Conservation (phyloP, 2,113 vertebrate genomes). For the Cavia aperea region DNA sequence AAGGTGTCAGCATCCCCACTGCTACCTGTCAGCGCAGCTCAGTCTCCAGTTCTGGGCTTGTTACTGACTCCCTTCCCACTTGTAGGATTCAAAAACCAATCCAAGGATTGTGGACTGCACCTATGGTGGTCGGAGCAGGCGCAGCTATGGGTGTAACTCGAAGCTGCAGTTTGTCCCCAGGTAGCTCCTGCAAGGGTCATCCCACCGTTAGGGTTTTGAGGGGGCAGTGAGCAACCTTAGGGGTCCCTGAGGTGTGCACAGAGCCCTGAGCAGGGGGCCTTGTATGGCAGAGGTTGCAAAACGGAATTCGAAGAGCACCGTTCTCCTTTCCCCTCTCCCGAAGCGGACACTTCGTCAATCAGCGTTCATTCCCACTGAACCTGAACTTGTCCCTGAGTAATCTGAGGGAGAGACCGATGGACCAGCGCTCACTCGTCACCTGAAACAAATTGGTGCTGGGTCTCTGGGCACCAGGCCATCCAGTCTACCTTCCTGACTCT, state of each 20-base stretch:
- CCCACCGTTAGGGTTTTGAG: not conserved
- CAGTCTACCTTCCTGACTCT: not conserved
- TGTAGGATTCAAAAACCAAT: not conserved
- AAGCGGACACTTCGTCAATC: conserved; percentile 7
- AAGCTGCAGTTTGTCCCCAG: not conserved
- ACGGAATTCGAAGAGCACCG: not conserved
- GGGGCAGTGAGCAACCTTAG: not conserved
- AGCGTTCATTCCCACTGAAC: not conserved
- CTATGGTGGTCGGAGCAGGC: not conserved
- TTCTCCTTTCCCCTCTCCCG: not conserved
- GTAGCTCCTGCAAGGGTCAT: not conserved
- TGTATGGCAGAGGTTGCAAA: not conserved
- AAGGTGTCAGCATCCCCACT: not conserved
- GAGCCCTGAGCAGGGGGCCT: not conserved
- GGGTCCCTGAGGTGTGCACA: not conserved
- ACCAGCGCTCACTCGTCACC: not conserved
- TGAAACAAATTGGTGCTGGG: not conserved
- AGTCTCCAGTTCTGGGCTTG: not conserved
- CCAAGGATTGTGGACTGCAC: not conserved
- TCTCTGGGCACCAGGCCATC: not conserved
- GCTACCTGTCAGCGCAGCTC: not conserved
- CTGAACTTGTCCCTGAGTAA: not conserved
- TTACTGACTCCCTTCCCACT: not conserved
- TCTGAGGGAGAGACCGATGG: not conserved
- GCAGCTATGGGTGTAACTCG: not conserved